Percentiles rank a stretch among this genome's conserved stretches.
Conservation (phyloP, 2,888 invertebrate species). For the Napeogenes sylphis region DNA sequence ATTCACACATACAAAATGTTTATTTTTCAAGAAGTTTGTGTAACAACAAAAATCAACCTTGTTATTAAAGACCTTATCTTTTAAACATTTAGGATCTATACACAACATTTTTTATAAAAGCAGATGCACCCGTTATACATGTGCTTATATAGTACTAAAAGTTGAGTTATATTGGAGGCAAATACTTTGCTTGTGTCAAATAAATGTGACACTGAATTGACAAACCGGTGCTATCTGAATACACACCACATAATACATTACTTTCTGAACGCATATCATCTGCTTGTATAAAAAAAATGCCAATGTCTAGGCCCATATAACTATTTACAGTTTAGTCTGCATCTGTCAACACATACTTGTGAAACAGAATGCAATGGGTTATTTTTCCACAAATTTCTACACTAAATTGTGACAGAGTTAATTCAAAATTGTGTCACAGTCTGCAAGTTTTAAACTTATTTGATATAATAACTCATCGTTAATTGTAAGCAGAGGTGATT, state of each 20-base stretch:
- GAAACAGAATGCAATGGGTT: constrained; percentile 76
- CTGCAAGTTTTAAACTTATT: constrained; percentile 49
- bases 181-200: background rate
- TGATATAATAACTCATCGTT: constrained; percentile 55
- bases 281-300: background rate
- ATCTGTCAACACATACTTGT: constrained; percentile 73
- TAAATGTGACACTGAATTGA: too few species aligned
- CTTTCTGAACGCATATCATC: background rate
- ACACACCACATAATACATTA: too few species aligned
- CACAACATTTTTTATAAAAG: background rate
- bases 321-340: constrained; percentile 77
- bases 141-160: too few species aligned
- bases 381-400: constrained; percentile 66
- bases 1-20: constrained; percentile 78
- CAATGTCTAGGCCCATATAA: constrained; percentile 46
- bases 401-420: constrained; percentile 76
- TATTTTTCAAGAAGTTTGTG: constrained; percentile 77
- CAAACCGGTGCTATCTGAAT: too few species aligned
- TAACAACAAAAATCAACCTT: constrained; percentile 78
- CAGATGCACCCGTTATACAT: background rate
- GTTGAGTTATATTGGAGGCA: background rate
- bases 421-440: constrained; percentile 67
- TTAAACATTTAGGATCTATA: constrained; percentile 55
- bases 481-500: constrained; percentile 69
- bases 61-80: constrained; percentile 74